Conservation (phyloP, 2,113 vertebrate species). For the Sebastes fasciatus region DNA sequence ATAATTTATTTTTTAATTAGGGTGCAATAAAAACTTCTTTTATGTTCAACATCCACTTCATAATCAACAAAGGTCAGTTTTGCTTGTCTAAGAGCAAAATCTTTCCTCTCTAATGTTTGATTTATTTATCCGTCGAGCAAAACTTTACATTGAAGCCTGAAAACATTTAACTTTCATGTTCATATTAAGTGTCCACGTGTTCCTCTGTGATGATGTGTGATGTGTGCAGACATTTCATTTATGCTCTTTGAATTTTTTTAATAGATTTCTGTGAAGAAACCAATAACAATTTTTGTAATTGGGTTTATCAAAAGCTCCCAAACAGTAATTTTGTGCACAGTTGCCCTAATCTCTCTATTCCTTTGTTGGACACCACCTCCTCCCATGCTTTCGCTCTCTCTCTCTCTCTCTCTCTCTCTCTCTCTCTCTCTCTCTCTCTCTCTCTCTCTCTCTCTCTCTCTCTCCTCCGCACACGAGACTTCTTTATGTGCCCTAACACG, state of each 20-base stretch:
- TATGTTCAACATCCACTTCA: constrained; percentile 12
- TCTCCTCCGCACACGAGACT: constrained; percentile 16
- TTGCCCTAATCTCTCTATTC: constrained; percentile 50
- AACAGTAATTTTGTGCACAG: constrained; percentile 52
- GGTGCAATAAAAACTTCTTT: constrained; percentile 29
- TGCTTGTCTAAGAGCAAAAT: constrained; percentile 4
- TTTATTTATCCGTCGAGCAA: neutral
- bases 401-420: neutral
- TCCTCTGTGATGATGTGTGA: constrained; percentile 28
- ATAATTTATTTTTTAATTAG: constrained; percentile 42
- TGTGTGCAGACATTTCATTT: constrained; percentile 27
- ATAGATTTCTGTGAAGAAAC: constrained; percentile 34
- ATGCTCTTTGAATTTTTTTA: constrained; percentile 24
- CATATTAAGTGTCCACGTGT: constrained; percentile 24
- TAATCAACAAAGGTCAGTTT: constrained; percentile 8
- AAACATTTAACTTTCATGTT: constrained; percentile 34
- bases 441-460: neutral
- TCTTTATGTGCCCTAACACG: constrained; percentile 27
- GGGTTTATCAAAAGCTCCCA: constrained; percentile 53
- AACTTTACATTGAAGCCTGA: constrained; percentile 1
- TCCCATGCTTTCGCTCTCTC: neutral
- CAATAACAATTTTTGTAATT: constrained; percentile 46
- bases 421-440: neutral
- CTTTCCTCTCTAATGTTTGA: neutral
- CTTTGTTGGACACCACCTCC: constrained; percentile 47